phyloP scores from a whole-genome alignment of 64 coral and sea anemone genomes.

The Dendronephthya gigantea region DNA sequence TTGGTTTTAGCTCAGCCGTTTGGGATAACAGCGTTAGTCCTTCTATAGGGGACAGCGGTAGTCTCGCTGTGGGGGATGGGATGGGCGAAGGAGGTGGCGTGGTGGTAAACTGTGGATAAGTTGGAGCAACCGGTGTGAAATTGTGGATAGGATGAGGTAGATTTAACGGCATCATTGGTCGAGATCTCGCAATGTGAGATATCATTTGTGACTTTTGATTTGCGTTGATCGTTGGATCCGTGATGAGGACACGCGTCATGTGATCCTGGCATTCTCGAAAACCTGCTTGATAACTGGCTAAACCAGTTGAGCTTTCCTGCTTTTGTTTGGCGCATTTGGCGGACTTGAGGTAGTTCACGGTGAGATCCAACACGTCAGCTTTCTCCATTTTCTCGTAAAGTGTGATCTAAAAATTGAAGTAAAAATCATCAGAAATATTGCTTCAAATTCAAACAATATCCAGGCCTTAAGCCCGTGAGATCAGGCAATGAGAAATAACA shows the following conservation, averaged over 20 bases:
- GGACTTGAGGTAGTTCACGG: not conserved
- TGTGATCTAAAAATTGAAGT: not conserved
- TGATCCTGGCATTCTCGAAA: constrained; percentile 12
- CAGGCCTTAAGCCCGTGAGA: too few species aligned
- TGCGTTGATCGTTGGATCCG: not conserved
- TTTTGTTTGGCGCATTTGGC: not conserved
- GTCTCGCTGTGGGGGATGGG: not conserved
- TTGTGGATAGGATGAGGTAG: not conserved
- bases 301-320: not conserved
- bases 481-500: too few species aligned
- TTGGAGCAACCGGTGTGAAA: not conserved
- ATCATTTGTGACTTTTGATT: constrained; percentile 14
- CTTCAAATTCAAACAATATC: too few species aligned
- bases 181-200: not conserved
- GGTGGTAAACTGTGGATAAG: not conserved
- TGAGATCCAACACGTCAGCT: constrained; percentile 1
- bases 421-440: not conserved
- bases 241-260: not conserved
- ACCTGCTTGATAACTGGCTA: constrained; percentile 10
- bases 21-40: not conserved
- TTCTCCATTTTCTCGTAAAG: constrained; percentile 11
- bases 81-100: constrained; percentile 5
- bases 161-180: not conserved
- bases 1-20: not conserved
- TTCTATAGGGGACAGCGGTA: not conserved